Base-by-base conservation (phyloP, 2,888 invertebrate species). In the Temnothorax unifasciatus region DNA sequence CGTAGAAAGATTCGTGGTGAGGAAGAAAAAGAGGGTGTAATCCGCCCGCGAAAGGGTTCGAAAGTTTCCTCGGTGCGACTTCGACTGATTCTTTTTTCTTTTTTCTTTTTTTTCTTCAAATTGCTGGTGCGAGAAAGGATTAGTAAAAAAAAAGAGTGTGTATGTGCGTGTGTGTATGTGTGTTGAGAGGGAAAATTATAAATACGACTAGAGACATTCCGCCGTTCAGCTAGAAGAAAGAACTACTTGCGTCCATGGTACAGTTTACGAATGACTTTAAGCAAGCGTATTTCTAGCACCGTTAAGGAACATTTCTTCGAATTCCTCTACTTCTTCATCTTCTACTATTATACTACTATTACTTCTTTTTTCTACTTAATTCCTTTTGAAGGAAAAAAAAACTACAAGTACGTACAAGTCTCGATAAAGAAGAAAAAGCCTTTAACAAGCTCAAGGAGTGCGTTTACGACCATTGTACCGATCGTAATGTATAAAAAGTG, bases 371-470 rank as follows among this genome's bases (percentile, higher is more conserved):
- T 82, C 85, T 83, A 83, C 83, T 68, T 54, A 68, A 85, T 88
- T 88, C 87, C 83, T 86, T 85, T 50, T 75, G 85, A 75, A 68
- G 85, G 86, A 85, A 83, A 66, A 86, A 85, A 83, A 66, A 86
- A 75, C 83, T 77, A 77, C 71, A 84, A 85, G 79, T 81, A 73
- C 85, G 82, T 71, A 81, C 76, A 87, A 83, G 83, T 88, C 90
- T 90, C 86, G 87, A 82, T 71, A 83, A 85, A 29, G 41, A 68
- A 73, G 47, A 74, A 77, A 77, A 69, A 92, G 93, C 93, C 93
- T 92, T 93, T 93, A 91, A 93, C 91, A 92, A 93, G 93, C 92
- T 93, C 93, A 93, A 92, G 93, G 91, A 93, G 90, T 92, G 92
- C 91, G 91, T 92, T 92, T 91, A 90, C 89, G 87, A 90, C 87